phyloP scores from a whole-genome alignment of 2,797 vertebrate species.

The Loriculus beryllinus region DNA sequence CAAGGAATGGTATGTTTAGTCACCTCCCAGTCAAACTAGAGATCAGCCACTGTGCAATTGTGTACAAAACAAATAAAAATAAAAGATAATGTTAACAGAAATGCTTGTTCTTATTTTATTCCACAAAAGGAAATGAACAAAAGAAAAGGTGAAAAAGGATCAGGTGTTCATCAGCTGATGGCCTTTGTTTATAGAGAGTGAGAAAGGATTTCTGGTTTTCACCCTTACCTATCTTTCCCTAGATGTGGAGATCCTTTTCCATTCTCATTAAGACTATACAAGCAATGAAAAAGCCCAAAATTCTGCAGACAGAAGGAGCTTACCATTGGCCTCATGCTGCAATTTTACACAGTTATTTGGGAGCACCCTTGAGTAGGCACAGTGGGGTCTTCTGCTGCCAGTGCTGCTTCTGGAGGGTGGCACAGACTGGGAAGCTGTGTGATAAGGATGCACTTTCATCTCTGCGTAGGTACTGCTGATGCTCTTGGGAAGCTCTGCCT shows the following conservation, averaged over 20 bases:
- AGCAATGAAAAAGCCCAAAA: not conserved
- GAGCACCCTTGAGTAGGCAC: not conserved
- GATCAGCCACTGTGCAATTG: conserved; percentile 3
- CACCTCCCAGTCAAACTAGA: not conserved
- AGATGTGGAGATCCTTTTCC: not conserved
- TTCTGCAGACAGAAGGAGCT: not conserved
- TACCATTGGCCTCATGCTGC: not conserved
- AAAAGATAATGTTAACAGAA: not conserved
- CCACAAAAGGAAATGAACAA: not conserved
- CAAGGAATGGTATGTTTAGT: not conserved
- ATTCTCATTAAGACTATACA: not conserved
- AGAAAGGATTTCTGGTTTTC: not conserved
- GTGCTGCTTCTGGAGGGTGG: not conserved
- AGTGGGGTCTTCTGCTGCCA: not conserved
- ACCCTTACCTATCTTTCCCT: not conserved
- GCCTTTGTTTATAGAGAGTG: not conserved
- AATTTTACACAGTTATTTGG: not conserved
- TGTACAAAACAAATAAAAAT: not conserved
- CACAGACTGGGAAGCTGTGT: not conserved
- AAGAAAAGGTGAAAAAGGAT: not conserved
- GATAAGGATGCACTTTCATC: not conserved
- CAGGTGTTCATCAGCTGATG: not conserved
- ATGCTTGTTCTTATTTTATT: conserved; percentile 27
- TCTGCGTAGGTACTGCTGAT: not conserved
- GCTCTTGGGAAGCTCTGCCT: not conserved